Conservation (phyloP, 2,888 invertebrate genomes). For the Ectemnius continuus region DNA sequence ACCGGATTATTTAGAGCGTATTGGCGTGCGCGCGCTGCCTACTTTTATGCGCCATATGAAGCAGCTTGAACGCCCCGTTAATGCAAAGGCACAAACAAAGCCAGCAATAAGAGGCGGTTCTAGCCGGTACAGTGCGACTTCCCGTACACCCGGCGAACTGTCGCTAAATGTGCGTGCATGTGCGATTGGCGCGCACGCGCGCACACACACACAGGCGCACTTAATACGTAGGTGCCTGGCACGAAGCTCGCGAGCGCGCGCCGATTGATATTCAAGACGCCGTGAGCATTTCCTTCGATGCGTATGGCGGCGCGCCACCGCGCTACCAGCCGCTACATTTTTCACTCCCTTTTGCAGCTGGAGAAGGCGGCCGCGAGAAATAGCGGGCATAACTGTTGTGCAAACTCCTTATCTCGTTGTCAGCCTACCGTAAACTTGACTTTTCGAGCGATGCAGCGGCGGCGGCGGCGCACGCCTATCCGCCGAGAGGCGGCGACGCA, state of each 20-base stretch:
- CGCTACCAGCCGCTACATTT: conserved; percentile 6
- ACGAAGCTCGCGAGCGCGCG: conserved; percentile 3
- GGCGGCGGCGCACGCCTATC: conserved; percentile 5
- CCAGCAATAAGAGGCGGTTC: too few species aligned
- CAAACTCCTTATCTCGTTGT: conserved; percentile 67
- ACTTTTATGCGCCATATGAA: not conserved
- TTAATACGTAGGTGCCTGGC: conserved; percentile 5
- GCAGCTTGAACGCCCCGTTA: too few species aligned
- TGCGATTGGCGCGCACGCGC: not conserved
- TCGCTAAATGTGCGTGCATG: not conserved
- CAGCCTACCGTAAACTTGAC: conserved; percentile 71
- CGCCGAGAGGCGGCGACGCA: too few species aligned
- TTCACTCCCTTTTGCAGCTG: conserved; percentile 17
- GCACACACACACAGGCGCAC: not conserved
- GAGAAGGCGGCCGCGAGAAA: conserved; percentile 51
- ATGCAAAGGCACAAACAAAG: too few species aligned
- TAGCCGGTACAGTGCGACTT: too few species aligned
- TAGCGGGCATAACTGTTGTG: conserved; percentile 69
- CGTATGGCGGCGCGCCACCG: not conserved
- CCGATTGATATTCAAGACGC: conserved; percentile 11
- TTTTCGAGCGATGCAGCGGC: conserved; percentile 58
- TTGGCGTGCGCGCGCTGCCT: not conserved
- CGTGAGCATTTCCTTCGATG: conserved; percentile 16
- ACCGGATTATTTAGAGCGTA: conserved; percentile 8
- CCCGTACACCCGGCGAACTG: too few species aligned